A percentile compares a stretch with the other conserved stretches of the same genome.
Evolutionary conservation across 2,113 vertebrate genomes (phyloP).

Genomic region (Caretta caretta): DNA sequence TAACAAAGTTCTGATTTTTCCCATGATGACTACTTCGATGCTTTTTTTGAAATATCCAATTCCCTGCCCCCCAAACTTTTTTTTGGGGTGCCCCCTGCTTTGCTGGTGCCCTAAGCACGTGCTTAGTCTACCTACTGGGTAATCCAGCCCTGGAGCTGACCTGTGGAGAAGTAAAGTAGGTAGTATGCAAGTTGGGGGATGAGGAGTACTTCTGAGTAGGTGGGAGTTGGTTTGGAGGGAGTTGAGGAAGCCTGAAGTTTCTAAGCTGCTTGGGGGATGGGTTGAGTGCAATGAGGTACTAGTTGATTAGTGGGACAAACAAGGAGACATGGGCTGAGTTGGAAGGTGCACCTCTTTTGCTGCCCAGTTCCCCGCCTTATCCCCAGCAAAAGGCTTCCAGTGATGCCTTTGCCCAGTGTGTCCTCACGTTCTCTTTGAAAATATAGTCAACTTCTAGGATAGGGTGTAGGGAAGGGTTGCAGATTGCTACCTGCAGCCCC

Average conservation of each 20-base stretch:
- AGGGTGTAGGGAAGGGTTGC: neutral
- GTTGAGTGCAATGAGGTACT: no score
- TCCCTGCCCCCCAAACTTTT: no score
- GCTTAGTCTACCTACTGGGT: no score
- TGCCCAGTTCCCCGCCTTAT: neutral
- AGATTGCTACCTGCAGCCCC: neutral
- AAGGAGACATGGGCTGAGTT: neutral
- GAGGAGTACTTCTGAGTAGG: neutral
- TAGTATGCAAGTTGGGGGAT: neutral
- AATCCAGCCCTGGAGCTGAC: no score
- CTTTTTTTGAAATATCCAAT: no score
- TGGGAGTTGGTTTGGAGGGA: neutral
- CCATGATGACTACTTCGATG: no score
- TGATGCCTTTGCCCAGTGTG: neutral
- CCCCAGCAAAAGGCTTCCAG: neutral
- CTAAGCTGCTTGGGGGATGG: neutral
- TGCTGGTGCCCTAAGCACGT: no score
- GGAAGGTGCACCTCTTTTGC: neutral
- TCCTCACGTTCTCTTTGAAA: neutral
- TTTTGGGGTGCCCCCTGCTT: no score
- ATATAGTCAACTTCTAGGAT: neutral
- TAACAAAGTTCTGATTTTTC: no score
- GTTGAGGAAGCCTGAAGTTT: neutral
- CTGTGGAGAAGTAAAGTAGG: neutral
- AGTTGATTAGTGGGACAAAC: neutral